Base-by-base conservation (phyloP, 2,888 invertebrate species). In the Vandiemenella viatica region DNA sequence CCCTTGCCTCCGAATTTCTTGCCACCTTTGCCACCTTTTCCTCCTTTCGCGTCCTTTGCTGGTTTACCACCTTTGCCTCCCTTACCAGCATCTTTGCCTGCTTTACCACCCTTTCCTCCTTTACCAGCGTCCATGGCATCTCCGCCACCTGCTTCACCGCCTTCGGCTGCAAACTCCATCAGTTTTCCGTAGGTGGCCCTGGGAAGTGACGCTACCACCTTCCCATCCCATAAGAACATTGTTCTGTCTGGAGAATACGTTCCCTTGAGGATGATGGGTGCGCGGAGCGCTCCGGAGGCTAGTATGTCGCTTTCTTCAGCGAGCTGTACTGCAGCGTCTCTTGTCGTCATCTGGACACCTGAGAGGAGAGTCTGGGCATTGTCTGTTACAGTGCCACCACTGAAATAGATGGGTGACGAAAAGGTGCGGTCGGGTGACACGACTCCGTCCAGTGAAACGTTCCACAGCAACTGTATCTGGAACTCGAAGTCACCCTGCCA, bases 401-500 rank as follows among this genome's bases (percentile, higher is more conserved):
- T 17, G 19, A 42, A 42, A 20, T 42, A 42, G 6, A 42, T 13
- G 5, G 42, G 42, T 42, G 10, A 57, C 38, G 18, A 51, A 43
- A 54, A 56, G 40, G 53, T 52, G 6, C 54, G 23, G n/a, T 54
- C 57, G 10, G 55, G 54, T 10, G 50, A 42, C 26, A 57, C 43
- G 19, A 51, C 21, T 13, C 53, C 51, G 42, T 53, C 53, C 15
- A 56, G 20, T 8, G 54, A 54, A 4, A 50, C 46, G 20, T 53
- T 46, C 46, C 48, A 50, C 13, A 51, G 44, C n/a, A 55, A 49
- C 16, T 53, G 40, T 16, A 56, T 18, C 43, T 55, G 51, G 37
- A 56, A 50, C 15, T 37, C 48, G 43, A 56, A 54, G n/a, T 53
- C 48, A 15, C 57, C 57, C 16, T 54, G 54, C 26, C 50, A 49